Base-by-base conservation (phyloP, 2,113 vertebrate genomes). In the Gallinago media region DNA sequence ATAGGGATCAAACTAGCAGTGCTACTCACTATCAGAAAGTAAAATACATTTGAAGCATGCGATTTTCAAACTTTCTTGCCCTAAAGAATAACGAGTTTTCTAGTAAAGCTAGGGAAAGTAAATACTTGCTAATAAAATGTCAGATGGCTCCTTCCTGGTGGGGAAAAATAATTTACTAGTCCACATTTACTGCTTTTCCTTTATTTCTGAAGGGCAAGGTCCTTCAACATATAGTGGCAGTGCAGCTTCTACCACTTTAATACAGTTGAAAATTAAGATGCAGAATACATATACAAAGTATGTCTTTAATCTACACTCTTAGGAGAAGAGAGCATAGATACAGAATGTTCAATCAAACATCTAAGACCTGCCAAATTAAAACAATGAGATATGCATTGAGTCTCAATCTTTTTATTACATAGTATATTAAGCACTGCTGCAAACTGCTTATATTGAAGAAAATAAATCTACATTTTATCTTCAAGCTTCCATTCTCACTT, bases 31-130 rank as follows among this genome's bases (percentile, higher is more conserved):
- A 73, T 86, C 67, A 88, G 36, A 88, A 93, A 83, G 38, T 88
- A 76, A 95, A 96, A 84, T 34, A 73, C 15, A 67, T 88, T 94
- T 92, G 63, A 94, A 95, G 31, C 42, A 59, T 49, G 59, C 40
- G 62, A 47, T 70, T 95, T 88, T 71, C 72, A 86, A 94, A 88
- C 61, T 92, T 96, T 91, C 27, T 71, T 91, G 9, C 44, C 13
- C 8, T 84, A 61, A 92, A 93, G 23, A 94, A 84, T 88, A 86
- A 94, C 0, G 4, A 74, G 68, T 3, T 91, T 88, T 83, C 75
- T 65, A 49, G 23, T 31, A 32, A 84, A 71, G 32, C 44, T 44
- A 52, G 15, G 11, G 20, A 79, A 92, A 83, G 23, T 27, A 70
- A 88, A 63, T 66, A 62, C 40, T 46, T 56, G 71, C 25, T n/a